phyloP scores from a whole-genome alignment of 2,797 vertebrate species.

The Channallabes apus region DNA sequence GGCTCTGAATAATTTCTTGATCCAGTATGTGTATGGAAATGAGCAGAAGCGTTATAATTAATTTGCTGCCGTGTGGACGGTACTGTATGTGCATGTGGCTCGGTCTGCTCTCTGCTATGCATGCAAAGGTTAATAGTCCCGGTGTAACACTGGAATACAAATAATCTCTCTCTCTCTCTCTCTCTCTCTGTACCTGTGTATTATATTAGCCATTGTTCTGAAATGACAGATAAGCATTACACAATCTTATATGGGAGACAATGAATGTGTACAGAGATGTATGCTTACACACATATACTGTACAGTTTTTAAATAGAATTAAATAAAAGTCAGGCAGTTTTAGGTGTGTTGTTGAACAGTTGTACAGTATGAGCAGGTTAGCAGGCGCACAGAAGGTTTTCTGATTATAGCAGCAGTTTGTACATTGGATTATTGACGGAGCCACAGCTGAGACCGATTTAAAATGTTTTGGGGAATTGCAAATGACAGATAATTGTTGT shows the following conservation, averaged over 20 bases:
- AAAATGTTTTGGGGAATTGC: background rate
- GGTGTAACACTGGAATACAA: constrained; percentile 37
- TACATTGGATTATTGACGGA: background rate
- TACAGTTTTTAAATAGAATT: background rate
- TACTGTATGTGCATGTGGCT: constrained; percentile 13
- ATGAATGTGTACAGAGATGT: background rate
- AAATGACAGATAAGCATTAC: constrained; percentile 29
- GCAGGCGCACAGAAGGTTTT: background rate
- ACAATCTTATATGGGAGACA: constrained; percentile 13
- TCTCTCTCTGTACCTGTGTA: constrained; percentile 37
- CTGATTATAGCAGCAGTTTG: background rate
- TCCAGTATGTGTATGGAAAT: background rate
- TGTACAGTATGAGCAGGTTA: background rate
- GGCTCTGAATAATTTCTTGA: background rate
- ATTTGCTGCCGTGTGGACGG: background rate
- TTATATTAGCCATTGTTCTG: constrained; percentile 49
- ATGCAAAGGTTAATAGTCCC: constrained; percentile 60
- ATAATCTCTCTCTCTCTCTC: constrained; percentile 37
- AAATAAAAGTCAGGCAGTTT: background rate
- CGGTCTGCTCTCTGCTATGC: constrained; percentile 56
- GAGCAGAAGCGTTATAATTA: constrained; percentile 37
- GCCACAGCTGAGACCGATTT: background rate
- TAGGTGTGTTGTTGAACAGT: background rate
- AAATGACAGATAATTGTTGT: background rate
- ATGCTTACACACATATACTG: background rate